phyloP scores from a whole-genome alignment of 2,888 invertebrate species.

The Lasioglossum marginatum region DNA sequence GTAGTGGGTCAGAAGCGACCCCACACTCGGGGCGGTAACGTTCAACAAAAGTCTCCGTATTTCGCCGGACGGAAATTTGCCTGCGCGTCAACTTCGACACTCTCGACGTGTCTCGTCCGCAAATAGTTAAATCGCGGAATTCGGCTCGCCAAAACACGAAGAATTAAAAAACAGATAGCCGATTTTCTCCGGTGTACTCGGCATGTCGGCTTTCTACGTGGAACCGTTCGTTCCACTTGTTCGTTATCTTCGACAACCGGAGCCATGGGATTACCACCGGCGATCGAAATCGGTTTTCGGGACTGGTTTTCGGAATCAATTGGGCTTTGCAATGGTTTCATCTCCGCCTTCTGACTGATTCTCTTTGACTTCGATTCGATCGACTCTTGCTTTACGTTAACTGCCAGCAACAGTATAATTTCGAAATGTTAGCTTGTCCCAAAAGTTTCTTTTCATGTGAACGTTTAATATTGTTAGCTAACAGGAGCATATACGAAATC shows the following conservation, averaged over 20 bases:
- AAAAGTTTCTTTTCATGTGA: too few species aligned
- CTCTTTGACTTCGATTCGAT: neutral
- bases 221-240: slow-evolving; percentile 50
- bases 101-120: neutral
- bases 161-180: slow-evolving; percentile 43
- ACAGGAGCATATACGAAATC: too few species aligned
- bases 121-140: slow-evolving; percentile 20
- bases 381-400: neutral
- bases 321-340: slow-evolving; percentile 53
- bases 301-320: slow-evolving; percentile 69
- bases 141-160: too few species aligned
- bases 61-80: neutral
- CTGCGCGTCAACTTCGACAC: too few species aligned
- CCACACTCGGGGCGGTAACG: neutral
- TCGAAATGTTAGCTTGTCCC: too few species aligned
- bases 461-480: too few species aligned
- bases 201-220: slow-evolving; percentile 25
- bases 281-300: slow-evolving; percentile 39
- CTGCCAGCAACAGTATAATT: too few species aligned
- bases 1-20: neutral
- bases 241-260: slow-evolving; percentile 40
- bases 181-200: slow-evolving; percentile 22
- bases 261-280: slow-evolving; percentile 40
- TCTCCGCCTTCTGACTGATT: neutral
- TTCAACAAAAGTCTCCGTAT: neutral